Percentiles rank a stretch among this genome's conserved stretches.
Conservation (phyloP, 2,888 invertebrate species). For the Ceriagrion tenellum region DNA sequence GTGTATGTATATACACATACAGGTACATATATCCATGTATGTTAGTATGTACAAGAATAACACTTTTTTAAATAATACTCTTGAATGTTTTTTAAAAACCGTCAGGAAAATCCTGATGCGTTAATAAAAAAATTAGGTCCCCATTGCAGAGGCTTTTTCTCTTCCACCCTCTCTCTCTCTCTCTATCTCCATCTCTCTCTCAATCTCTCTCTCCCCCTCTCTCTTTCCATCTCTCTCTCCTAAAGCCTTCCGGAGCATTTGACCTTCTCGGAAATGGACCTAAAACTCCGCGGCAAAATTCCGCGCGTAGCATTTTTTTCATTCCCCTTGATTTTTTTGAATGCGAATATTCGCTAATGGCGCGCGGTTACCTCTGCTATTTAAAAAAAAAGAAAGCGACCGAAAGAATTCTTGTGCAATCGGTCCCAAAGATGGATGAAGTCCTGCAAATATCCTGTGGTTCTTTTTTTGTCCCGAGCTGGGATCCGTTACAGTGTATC, state of each 20-base stretch:
- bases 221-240: too few relatives aligned
- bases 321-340: not conserved
- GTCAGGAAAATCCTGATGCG: not conserved
- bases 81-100: not conserved
- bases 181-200: too few relatives aligned
- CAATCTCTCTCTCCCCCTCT: too few relatives aligned
- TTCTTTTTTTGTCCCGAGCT: not conserved
- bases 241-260: not conserved
- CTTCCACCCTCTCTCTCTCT: too few relatives aligned
- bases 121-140: not conserved
- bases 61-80: not conserved
- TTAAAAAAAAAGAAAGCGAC: not conserved
- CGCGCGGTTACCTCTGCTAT: not conserved
- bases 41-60: not conserved
- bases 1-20: not conserved
- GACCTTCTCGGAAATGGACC: not conserved
- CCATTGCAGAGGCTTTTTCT: not conserved
- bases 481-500: not conserved
- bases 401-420: not conserved
- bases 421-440: not conserved
- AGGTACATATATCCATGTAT: too few relatives aligned
- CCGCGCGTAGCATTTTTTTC: not conserved
- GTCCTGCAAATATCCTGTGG: not conserved
- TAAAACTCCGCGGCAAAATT: not conserved
- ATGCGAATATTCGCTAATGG: not conserved